Base-by-base conservation (phyloP, 2,797 vertebrate species). In the Caiman crocodilus region DNA sequence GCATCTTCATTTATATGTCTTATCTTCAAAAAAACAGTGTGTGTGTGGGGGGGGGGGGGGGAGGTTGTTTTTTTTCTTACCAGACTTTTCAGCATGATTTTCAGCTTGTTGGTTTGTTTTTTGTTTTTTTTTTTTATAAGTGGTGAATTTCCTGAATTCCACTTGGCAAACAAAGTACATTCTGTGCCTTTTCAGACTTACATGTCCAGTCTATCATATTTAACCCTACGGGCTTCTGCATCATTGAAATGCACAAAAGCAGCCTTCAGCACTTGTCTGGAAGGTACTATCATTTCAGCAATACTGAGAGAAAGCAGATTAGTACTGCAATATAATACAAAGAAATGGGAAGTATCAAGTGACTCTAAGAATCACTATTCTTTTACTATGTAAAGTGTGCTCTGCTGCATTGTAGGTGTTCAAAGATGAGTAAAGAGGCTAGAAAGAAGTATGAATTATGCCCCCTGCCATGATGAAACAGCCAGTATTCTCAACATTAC, bases 1-100 rank as follows among this genome's bases (percentile, higher is more conserved):
- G 64, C 2, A 1, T 60, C 6, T 77, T 74, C 42, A 61, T 30
- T n/a, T 2, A 13, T 50, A 58, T 0, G 2, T 56, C 1, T 5
- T 30, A 5, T 28, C 2, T 78, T 13, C 11, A 11, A 67, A 67
- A 30, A 67, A 67, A 35, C n/a, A 35, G 35, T 50, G 42, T 10
- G 42, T 11, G 42, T 50, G 42, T 50, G n/a, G n/a, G n/a, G n/a
- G n/a, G n/a, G n/a, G n/a, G n/a, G n/a, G n/a, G n/a, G n/a, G n/a
- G n/a, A n/a, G n/a, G n/a, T n/a, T 35, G 35, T 35, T 67, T 12
- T 3, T 12, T 32, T 67, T 17, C 32, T 67, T 30, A 32, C 30
- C 65, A 67, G 20, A 18, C 17, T 67, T 67, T 21, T 30, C 65
- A 5, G 32, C 21, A 67, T 65, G 14, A 65, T 30, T 65, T 65